Evolutionary conservation across 2,113 vertebrate species (phyloP).

Genomic region (Perca flavescens): DNA sequence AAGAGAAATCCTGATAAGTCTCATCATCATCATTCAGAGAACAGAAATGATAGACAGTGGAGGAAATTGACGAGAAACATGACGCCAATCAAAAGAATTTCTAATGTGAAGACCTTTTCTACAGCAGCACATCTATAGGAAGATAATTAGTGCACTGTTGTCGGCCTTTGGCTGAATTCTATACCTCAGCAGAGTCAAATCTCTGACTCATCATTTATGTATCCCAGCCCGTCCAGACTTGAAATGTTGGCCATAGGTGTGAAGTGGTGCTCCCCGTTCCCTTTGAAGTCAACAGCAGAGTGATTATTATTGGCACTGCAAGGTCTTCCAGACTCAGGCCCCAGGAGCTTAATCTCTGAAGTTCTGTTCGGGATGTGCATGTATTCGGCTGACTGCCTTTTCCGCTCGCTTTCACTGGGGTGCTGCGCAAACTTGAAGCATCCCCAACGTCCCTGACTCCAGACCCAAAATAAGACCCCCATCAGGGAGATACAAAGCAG

Average conservation of each 20-base stretch:
- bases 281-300: slow-evolving; percentile 69
- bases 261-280: slow-evolving; percentile 70
- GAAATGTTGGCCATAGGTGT: slow-evolving; percentile 68
- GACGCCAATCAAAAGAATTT: slow-evolving; percentile 38
- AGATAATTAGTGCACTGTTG: slow-evolving; percentile 29
- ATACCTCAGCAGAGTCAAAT: slow-evolving; percentile 70
- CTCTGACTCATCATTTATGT: slow-evolving; percentile 84
- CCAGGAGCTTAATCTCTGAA: slow-evolving; percentile 64
- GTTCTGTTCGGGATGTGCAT: slow-evolving; percentile 68
- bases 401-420: slow-evolving; percentile 29
- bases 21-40: slow-evolving; percentile 30
- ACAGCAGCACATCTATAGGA: slow-evolving; percentile 29
- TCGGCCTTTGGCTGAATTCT: slow-evolving; percentile 18
- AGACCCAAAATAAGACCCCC: slow-evolving; percentile 73
- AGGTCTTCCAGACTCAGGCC: slow-evolving; percentile 39
- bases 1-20: slow-evolving; percentile 3
- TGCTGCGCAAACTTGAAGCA: slow-evolving; percentile 35
- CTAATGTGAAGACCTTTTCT: slow-evolving; percentile 34
- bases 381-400: slow-evolving; percentile 57
- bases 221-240: slow-evolving; percentile 75
- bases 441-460: slow-evolving; percentile 55
- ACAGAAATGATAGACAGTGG: slow-evolving; percentile 35
- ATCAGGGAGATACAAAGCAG: slow-evolving; percentile 71
- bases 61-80: slow-evolving; percentile 21
- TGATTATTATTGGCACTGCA: slow-evolving; percentile 77